A percentile compares a stretch with the other conserved stretches of the same genome.
These are phyloP conservation scores for Passerina amoena DNA, from an alignment of 2,113 vertebrate species.

Conservation along the genomic window DNA sequence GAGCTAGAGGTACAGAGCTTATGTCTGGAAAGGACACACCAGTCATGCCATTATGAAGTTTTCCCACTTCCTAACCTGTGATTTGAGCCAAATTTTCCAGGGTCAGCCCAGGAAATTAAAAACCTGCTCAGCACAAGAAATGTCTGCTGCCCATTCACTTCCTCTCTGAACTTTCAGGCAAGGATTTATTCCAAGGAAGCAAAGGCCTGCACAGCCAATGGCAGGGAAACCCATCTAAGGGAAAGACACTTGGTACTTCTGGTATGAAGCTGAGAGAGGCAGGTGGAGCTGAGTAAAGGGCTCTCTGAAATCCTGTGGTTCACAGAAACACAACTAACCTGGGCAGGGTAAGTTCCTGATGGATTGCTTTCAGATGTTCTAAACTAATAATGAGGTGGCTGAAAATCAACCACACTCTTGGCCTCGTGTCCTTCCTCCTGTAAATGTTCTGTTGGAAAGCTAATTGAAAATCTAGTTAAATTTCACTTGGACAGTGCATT, in stretches of 20 bases:
- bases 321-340: neutral
- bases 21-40: neutral
- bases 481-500: neutral
- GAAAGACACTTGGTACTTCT: neutral
- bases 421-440: neutral
- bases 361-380: neutral
- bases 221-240: neutral
- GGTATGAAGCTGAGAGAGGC: neutral
- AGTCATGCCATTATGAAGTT: neutral
- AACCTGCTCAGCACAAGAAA: neutral
- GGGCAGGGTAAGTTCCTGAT: neutral
- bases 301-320: neutral
- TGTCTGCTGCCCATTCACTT: fast-evolving
- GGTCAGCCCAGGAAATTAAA: neutral
- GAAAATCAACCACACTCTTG: conserved; percentile 2
- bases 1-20: neutral
- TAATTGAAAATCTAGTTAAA: conserved; percentile 3
- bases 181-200: neutral
- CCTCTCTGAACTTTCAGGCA: neutral
- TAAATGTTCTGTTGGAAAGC: neutral
- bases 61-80: neutral
- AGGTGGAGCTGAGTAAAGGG: neutral
- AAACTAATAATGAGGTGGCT: neutral
- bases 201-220: neutral
- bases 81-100: neutral